Evolutionary conservation across 1,140 invertebrate genomes (phyloP), one percentile per base, ranked within the genome.

Genomic region (Drosophila azteca): DNA sequence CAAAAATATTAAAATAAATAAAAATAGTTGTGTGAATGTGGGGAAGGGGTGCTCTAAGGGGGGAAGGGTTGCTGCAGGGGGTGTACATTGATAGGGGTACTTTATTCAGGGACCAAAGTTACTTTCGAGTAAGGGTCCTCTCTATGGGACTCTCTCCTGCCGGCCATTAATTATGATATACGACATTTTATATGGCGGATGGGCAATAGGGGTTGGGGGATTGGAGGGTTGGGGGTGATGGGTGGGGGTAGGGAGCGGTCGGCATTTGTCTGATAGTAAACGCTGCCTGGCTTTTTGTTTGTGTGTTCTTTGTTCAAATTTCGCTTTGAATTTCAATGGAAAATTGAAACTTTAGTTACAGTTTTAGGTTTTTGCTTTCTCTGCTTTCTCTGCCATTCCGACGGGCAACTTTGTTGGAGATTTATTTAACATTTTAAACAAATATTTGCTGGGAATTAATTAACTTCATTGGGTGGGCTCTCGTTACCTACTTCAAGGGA

Each of bases 161-260:
- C 77, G 68, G 54, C 82, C 78, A 88, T 85, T 85, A 87, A 87
- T 82, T 71, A 81, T 87, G 77, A 85, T 79, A 67, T 73, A 67
- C 77, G 81, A 60, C 77, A 63, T 62, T 74, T 67, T 61, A 22
- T 51, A 48, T 53, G 61, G 49, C 24, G 24, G 7, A 6, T 53
- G 20, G 39, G 8, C 24, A 71, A 44, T 39, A 46, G 31, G n/a
- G 15, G 17, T 20, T 6, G 15, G 24, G 13, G 17, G 1, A 26
- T n/a, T n/a, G n/a, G n/a, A n/a, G n/a, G n/a, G n/a, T n/a, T n/a
- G n/a, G n/a, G n/a, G n/a, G n/a, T n/a, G n/a, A n/a, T n/a, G n/a
- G n/a, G n/a, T n/a, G 53, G 41, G 6, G 11, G 0, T 26, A 5
- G 24, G 41, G 39, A 0, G 1, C 5, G 6, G 22, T 6, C 22